Percentiles rank a stretch among this genome's conserved stretches.
Evolutionary conservation across 2,113 vertebrate genomes (phyloP).

Genomic region (Abramis brama): DNA sequence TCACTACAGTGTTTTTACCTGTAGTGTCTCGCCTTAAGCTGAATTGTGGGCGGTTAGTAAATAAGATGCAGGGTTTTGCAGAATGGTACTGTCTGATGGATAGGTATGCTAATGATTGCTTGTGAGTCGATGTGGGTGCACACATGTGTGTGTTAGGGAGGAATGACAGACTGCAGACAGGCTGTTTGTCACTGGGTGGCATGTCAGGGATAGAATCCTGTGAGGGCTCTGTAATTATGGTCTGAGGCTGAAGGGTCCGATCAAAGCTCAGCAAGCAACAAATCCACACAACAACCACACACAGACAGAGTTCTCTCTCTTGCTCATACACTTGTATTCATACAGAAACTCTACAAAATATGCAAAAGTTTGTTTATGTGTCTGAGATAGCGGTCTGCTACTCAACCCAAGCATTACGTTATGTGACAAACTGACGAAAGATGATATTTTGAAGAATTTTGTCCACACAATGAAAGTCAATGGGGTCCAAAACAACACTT

Average conservation of each 20-base stretch:
- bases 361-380: neutral
- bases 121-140: constrained; percentile 12
- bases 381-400: neutral
- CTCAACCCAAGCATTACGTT: neutral
- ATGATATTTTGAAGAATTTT: neutral
- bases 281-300: constrained; percentile 42
- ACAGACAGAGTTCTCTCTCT: constrained; percentile 26
- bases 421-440: neutral
- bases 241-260: constrained; percentile 25
- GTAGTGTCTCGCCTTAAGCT: neutral
- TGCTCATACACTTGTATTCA: constrained; percentile 11
- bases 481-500: neutral
- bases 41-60: neutral
- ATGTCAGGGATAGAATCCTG: constrained; percentile 41
- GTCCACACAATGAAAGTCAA: neutral
- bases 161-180: constrained; percentile 37
- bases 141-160: constrained; percentile 26
- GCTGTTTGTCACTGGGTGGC: constrained; percentile 45
- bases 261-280: constrained; percentile 44
- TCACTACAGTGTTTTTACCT: neutral
- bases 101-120: constrained; percentile 29
- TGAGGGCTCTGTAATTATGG: constrained; percentile 44
- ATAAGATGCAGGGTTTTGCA: neutral
- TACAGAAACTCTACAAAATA: neutral
- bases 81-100: neutral